These are phyloP conservation scores for Ophion ventricosus DNA, from an alignment of 2,888 invertebrate species.

Conservation along the genomic window DNA sequence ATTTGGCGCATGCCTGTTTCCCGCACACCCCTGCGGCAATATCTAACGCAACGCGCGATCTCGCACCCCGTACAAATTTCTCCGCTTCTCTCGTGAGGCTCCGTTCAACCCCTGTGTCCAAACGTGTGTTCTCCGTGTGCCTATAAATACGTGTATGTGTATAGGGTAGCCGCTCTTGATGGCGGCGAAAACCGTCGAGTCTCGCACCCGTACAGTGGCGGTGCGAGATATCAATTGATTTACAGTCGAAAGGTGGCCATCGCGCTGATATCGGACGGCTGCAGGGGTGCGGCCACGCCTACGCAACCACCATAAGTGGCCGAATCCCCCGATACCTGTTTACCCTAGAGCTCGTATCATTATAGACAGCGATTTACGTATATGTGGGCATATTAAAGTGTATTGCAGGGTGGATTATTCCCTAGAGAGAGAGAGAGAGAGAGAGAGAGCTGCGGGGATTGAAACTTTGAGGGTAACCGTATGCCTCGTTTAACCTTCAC, in stretches of 20 bases:
- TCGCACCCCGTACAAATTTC: background rate
- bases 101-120: constrained; percentile 55
- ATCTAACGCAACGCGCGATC: constrained; percentile 47
- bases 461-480: constrained; percentile 42
- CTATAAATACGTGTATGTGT: constrained; percentile 1
- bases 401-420: constrained; percentile 32
- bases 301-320: constrained; percentile 68
- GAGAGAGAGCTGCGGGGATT: constrained; percentile 19
- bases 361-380: constrained; percentile 13
- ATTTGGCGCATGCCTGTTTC: constrained; percentile 78
- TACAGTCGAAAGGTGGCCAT: constrained; percentile 83
- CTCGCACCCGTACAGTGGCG: constrained; percentile 60
- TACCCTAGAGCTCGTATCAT: constrained; percentile 43
- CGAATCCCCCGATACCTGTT: constrained; percentile 55
- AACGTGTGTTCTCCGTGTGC: background rate
- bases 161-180: constrained; percentile 38
- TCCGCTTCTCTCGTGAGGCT: constrained; percentile 54
- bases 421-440: background rate
- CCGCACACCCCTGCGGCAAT: constrained; percentile 62
- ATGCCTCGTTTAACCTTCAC: constrained; percentile 57
- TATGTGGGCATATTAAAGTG: constrained; percentile 25
- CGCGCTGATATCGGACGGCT: constrained; percentile 80
- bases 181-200: constrained; percentile 55
- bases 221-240: constrained; percentile 82
- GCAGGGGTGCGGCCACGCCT: constrained; percentile 79